Percentiles rank a stretch among this genome's conserved stretches.
These are phyloP conservation scores for Antennarius striatus DNA, from an alignment of 2,113 vertebrate genomes.

Conservation along the genomic window DNA sequence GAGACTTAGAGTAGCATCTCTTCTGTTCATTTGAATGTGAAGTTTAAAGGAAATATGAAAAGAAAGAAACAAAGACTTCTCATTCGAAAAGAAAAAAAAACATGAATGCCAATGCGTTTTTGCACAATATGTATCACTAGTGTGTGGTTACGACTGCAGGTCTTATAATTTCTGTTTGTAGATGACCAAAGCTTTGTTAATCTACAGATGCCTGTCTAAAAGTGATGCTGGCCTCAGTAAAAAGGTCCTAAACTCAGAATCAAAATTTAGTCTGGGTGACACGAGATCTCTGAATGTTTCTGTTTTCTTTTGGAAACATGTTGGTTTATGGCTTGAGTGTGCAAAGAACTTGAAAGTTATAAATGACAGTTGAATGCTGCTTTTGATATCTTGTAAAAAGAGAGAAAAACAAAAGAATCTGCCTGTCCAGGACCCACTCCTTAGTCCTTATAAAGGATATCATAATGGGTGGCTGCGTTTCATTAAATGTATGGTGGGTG, in stretches of 20 bases:
- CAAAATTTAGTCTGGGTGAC: background rate
- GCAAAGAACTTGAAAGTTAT: conserved; percentile 1
- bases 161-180: conserved; percentile 42
- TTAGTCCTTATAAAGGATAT: background rate
- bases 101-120: conserved; percentile 66
- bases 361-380: conserved; percentile 20
- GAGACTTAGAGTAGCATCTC: conserved; percentile 39
- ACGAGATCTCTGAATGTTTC: conserved; percentile 5
- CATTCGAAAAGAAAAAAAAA: conserved; percentile 45
- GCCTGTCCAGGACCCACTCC: conserved; percentile 33
- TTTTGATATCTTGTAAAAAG: conserved; percentile 24
- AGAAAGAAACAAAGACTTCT: conserved; percentile 11
- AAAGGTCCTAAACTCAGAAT: background rate
- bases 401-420: background rate
- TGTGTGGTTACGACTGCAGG: conserved; percentile 20
- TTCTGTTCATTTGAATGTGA: conserved; percentile 70
- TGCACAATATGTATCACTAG: conserved; percentile 65
- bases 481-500: conserved; percentile 48
- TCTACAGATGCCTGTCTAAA: conserved; percentile 17
- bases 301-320: conserved; percentile 3
- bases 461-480: conserved; percentile 30
- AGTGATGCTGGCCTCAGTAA: conserved; percentile 10
- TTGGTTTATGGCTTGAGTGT: conserved; percentile 16
- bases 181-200: conserved; percentile 10
- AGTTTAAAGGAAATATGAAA: conserved; percentile 34